A percentile compares a stretch with the other conserved stretches of the same genome.
Evolutionary conservation across 2,888 invertebrate genomes (phyloP).

Genomic region (Melolontha melolontha): DNA sequence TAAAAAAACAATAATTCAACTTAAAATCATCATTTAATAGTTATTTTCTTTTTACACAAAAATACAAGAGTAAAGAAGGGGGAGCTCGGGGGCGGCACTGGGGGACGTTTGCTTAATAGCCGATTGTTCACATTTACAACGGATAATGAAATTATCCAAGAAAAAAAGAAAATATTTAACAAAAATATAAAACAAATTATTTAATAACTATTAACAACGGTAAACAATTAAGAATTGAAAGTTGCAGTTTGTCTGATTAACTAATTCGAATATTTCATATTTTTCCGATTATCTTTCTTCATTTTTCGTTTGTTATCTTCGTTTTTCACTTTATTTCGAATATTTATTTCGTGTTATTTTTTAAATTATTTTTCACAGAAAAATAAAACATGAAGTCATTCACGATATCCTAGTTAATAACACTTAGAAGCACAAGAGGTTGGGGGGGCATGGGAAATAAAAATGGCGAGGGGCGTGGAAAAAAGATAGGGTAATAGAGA

Average conservation of each 20-base stretch:
- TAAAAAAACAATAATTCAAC: slow-evolving; percentile 19
- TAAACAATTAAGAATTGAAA: background rate
- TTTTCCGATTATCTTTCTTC: background rate
- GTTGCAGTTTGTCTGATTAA: no score
- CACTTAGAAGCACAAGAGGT: slow-evolving; percentile 10
- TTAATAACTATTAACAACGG: background rate
- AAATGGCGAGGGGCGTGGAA: slow-evolving; percentile 18
- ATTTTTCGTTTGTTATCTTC: background rate
- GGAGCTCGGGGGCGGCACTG: background rate
- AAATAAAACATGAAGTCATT: background rate
- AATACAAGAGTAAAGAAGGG: slow-evolving; percentile 9
- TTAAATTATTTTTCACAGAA: background rate
- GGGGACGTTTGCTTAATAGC: background rate
- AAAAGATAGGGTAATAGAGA: slow-evolving; percentile 31
- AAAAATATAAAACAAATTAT: no score
- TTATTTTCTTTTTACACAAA: slow-evolving; percentile 28
- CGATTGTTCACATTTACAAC: slow-evolving; percentile 2
- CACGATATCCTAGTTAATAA: background rate
- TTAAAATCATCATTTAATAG: slow-evolving; percentile 33
- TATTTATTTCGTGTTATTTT: background rate
- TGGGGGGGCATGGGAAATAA: background rate
- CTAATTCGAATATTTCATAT: slow-evolving; percentile 7
- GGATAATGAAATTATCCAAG: background rate
- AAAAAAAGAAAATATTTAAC: background rate
- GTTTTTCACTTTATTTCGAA: background rate